These are phyloP conservation scores for Cotesia congregata DNA, from an alignment of 2,888 invertebrate species.

Conservation along the genomic window DNA sequence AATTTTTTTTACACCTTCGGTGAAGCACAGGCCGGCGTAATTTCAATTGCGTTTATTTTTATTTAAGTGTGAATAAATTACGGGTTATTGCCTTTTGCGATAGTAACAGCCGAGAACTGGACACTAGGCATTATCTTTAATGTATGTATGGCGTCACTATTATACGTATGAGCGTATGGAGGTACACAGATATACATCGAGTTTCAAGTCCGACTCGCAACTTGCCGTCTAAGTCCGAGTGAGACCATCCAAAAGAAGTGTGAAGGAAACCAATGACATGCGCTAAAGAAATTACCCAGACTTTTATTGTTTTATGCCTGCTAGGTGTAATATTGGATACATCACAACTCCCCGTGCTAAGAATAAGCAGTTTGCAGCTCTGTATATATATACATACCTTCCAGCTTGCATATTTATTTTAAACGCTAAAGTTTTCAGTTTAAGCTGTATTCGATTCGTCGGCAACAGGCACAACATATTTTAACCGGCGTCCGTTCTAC, in stretches of 20 bases:
- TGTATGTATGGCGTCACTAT: constrained; percentile 17
- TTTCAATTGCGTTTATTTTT: not conserved
- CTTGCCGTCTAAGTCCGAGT: constrained; percentile 14
- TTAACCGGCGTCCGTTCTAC: constrained; percentile 27
- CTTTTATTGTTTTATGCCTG: constrained; percentile 41
- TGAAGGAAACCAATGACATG: constrained; percentile 47
- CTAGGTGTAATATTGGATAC: not conserved
- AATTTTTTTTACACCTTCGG: not conserved
- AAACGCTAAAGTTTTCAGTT: not conserved
- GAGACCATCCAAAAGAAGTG: constrained; percentile 41
- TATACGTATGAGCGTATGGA: constrained; percentile 5
- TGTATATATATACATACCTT: not conserved
- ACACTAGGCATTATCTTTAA: not conserved
- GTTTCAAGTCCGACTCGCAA: too few relatives aligned
- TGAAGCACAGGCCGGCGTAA: not conserved
- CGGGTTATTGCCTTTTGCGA: not conserved
- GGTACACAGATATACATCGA: too few relatives aligned
- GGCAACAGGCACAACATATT: not conserved
- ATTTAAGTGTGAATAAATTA: not conserved
- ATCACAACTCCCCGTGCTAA: not conserved
- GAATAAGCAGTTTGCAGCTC: not conserved
- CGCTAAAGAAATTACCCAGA: constrained; percentile 39
- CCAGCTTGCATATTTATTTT: constrained; percentile 5
- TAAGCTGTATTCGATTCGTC: constrained; percentile 1
- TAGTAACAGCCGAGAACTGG: not conserved